Evolutionary conservation across 2,797 vertebrate species (phyloP), one percentile per base, ranked within the genome.

Genomic region (Tamandua tetradactyla): DNA sequence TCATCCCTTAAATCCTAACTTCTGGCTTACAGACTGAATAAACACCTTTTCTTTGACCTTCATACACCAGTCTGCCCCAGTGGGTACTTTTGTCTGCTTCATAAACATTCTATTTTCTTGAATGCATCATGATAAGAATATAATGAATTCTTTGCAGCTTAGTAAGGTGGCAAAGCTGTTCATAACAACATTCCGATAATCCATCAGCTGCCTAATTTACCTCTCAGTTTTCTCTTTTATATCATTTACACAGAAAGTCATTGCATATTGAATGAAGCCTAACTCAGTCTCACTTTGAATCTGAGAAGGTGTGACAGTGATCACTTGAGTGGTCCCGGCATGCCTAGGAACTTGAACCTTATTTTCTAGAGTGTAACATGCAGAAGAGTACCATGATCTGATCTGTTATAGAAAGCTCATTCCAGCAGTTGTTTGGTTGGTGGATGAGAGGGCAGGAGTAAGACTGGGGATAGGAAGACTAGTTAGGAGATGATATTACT

Each of bases 151-250:
- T 90, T 83, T 78, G 80, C 25, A 69, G 83, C 61, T 80, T 74
- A 72, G n/a, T 83, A 62, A 89, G 69, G 15, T 79, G 72, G 72
- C 71, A 87, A 84, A 96, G 64, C 12, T 69, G 25, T 89, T 85
- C 40, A 23, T 52, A 68, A 62, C 32, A 93, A 88, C 81, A 89
- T 89, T 44, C 71, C 68, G 72, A 88, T 88, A 81, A 76, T 88
- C 13, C 14, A 75, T 89, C 64, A 57, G 47, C 47, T 66, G 85
- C 32, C 47, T 27, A 66, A 85, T 84, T 81, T 92, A 74, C 80
- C 55, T 87, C 92, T 68, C 23, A 69, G 25, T 90, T 90, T 94
- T 52, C n/a, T 8, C 72, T 85, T 68, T 93, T n/a, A 42, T 82
- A 35, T 86, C 40, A 42, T 96, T 88, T 91, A 15, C 32, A 91